phyloP scores from a whole-genome alignment of 1,140 invertebrate genomes.

The Pomacea maculata region DNA sequence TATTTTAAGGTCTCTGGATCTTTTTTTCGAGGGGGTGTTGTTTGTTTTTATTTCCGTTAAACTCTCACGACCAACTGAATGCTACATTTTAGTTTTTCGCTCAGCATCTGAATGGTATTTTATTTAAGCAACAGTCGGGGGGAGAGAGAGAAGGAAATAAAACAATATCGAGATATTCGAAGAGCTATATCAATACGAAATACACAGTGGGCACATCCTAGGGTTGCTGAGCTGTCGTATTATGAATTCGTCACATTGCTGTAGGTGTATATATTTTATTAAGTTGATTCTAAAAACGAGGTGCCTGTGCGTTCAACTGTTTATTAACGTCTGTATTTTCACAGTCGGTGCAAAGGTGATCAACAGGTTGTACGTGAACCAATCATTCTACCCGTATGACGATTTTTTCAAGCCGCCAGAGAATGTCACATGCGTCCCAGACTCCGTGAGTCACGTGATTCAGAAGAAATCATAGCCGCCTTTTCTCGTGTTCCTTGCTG shows the following conservation, averaged over 20 bases:
- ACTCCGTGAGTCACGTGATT: slow-evolving; percentile 3
- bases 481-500: too few species aligned
- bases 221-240: neutral
- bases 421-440: slow-evolving; percentile 8
- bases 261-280: neutral
- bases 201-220: neutral
- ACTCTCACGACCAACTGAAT: too few species aligned
- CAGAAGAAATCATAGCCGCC: too few species aligned
- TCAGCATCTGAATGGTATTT: too few species aligned
- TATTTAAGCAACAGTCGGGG: neutral
- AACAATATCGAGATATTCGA: neutral
- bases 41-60: too few species aligned
- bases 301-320: neutral
- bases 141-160: neutral
- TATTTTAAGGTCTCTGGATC: too few species aligned
- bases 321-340: neutral
- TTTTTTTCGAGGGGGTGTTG: too few species aligned
- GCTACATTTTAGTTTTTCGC: too few species aligned
- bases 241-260: neutral
- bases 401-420: slow-evolving; percentile 8
- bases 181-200: too few species aligned
- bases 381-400: neutral
- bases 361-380: slow-evolving; percentile 22
- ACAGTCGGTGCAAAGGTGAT: slow-evolving; percentile 16
- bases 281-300: neutral